Conservation (phyloP, 1,140 invertebrate genomes). For the Leptonema lineaticorne region DNA sequence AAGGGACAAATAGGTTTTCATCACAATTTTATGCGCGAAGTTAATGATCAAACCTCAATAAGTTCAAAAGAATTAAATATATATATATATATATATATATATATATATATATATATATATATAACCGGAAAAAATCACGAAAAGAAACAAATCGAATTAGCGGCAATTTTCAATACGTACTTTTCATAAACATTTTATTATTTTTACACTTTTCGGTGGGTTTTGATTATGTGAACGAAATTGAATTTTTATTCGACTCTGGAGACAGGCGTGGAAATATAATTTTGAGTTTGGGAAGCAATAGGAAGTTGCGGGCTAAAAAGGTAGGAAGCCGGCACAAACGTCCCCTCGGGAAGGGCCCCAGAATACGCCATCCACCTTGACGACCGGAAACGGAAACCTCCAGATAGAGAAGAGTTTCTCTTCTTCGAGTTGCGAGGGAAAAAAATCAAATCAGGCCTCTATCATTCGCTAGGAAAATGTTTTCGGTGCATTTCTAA, state of each 20-base stretch:
- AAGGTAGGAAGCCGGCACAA: conserved; percentile 21
- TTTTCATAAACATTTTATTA: background rate
- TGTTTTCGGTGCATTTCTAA: background rate
- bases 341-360: conserved; percentile 1
- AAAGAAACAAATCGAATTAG: background rate
- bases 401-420: conserved; percentile 22
- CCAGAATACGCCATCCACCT: background rate
- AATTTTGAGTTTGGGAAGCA: conserved; percentile 22
- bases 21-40: background rate
- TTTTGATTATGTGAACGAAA: background rate
- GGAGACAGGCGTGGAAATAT: conserved; percentile 15
- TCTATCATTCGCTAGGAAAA: background rate
- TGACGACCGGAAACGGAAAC: conserved; percentile 33
- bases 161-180: no score
- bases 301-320: conserved; percentile 18
- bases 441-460: conserved; percentile 10
- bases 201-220: background rate
- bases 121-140: background rate
- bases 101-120: background rate
- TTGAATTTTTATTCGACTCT: conserved; percentile 18
- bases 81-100: no score
- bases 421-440: background rate
- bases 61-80: no score
- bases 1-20: background rate
- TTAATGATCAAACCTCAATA: no score